These are phyloP conservation scores for Spea hammondii DNA, from an alignment of 2,797 vertebrate genomes.

Conservation along the genomic window DNA sequence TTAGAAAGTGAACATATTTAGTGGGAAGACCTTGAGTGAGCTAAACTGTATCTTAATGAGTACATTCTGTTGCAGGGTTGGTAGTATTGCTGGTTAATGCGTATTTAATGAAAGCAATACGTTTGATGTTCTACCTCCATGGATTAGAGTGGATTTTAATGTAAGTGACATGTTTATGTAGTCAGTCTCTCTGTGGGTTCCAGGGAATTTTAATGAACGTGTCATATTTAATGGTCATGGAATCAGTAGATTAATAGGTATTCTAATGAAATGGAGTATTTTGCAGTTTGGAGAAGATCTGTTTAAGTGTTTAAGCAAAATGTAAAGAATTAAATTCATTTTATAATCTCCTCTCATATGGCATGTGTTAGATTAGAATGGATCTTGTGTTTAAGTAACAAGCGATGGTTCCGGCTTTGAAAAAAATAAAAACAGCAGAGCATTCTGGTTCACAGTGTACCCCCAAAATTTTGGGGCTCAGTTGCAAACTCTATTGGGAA, in stretches of 20 bases:
- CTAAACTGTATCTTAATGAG: background rate
- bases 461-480: too few species aligned
- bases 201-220: conserved; percentile 2
- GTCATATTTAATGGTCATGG: conserved; percentile 1
- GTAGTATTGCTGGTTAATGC: background rate
- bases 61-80: background rate
- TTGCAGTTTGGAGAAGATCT: background rate
- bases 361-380: background rate
- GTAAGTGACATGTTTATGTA: conserved; percentile 7
- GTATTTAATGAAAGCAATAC: background rate
- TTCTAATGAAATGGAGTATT: conserved; percentile 1
- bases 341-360: background rate
- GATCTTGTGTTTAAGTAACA: too few species aligned
- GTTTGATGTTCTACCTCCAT: conserved; percentile 3
- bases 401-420: too few species aligned
- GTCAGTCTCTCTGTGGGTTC: background rate
- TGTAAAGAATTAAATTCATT: background rate
- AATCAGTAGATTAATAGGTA: background rate
- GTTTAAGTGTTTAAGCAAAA: background rate
- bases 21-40: background rate
- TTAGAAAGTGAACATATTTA: too few species aligned
- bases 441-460: too few species aligned
- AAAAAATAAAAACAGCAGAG: too few species aligned
- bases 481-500: too few species aligned
- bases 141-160: background rate